Evolutionary conservation across 2,113 vertebrate genomes (phyloP).

Genomic region (Columbina picui): DNA sequence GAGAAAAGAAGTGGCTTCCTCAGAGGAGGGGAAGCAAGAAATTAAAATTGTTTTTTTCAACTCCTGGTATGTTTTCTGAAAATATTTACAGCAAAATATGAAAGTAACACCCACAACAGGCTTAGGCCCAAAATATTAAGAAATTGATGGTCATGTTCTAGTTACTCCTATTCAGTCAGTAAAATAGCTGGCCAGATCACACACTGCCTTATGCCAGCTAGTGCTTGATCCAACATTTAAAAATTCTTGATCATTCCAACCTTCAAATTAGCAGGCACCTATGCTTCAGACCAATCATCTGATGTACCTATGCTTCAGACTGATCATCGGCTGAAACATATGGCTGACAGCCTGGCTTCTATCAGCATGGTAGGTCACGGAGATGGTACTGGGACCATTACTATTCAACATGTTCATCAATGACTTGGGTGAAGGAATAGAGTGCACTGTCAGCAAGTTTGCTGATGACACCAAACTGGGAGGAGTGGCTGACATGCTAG

Average conservation of each 20-base stretch:
- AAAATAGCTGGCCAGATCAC: not conserved
- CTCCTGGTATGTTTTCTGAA: not conserved
- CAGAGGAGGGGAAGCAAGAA: not conserved
- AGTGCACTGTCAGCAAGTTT: too few relatives aligned
- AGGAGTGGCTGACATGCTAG: too few relatives aligned
- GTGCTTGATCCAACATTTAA: not conserved
- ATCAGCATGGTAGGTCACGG: not conserved
- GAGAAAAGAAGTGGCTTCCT: not conserved
- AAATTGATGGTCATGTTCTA: not conserved
- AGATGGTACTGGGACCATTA: not conserved
- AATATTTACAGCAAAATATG: not conserved
- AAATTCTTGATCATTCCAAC: fast-evolving
- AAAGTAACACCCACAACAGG: not conserved
- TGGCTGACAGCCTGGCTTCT: not conserved
- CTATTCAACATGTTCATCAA: too few relatives aligned
- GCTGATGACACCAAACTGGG: too few relatives aligned
- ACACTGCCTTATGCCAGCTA: not conserved
- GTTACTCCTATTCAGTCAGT: not conserved
- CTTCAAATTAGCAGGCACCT: not conserved
- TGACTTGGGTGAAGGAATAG: too few relatives aligned
- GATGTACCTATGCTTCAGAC: not conserved
- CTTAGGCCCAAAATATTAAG: not conserved
- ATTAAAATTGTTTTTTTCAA: not conserved
- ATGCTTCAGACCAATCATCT: not conserved
- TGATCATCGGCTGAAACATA: not conserved